phyloP scores from a whole-genome alignment of 2,113 vertebrate species.

The Rhea pennata region DNA sequence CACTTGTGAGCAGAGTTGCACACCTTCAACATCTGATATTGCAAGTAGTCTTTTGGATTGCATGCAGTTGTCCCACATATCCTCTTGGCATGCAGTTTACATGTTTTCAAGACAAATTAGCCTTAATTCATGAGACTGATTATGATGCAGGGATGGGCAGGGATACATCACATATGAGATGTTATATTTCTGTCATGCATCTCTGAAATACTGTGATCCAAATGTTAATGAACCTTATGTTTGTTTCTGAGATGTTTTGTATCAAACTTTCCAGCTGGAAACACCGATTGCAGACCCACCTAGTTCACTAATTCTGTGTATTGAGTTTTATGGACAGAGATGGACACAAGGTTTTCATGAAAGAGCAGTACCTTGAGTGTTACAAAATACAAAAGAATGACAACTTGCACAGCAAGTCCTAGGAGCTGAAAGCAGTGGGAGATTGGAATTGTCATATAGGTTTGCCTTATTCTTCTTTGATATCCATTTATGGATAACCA shows the following conservation, averaged over 20 bases:
- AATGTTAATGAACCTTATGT: not conserved
- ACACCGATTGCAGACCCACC: not conserved
- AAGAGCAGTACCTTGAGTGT: not conserved
- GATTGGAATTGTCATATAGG: not conserved
- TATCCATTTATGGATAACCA: not conserved
- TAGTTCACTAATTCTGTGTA: not conserved
- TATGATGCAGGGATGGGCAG: not conserved
- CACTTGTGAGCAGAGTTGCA: not conserved
- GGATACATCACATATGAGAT: not conserved
- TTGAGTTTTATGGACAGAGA: not conserved
- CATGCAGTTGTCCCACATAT: not conserved
- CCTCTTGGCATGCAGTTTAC: not conserved
- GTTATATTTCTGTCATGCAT: not conserved
- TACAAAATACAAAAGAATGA: not conserved
- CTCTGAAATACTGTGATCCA: not conserved
- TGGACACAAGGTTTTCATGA: fast-evolving
- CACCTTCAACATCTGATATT: not conserved
- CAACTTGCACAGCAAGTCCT: not conserved
- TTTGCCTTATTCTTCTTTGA: not conserved
- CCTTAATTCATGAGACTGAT: not conserved
- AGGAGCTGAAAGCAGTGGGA: not conserved
- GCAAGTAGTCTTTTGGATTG: not conserved
- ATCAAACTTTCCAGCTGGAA: not conserved
- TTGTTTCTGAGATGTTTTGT: not conserved
- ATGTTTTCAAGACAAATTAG: not conserved